Percentiles rank a stretch among this genome's conserved stretches.
These are phyloP conservation scores for Cyclargus thomasi DNA, from an alignment of 1,140 invertebrate genomes.

Conservation along the genomic window DNA sequence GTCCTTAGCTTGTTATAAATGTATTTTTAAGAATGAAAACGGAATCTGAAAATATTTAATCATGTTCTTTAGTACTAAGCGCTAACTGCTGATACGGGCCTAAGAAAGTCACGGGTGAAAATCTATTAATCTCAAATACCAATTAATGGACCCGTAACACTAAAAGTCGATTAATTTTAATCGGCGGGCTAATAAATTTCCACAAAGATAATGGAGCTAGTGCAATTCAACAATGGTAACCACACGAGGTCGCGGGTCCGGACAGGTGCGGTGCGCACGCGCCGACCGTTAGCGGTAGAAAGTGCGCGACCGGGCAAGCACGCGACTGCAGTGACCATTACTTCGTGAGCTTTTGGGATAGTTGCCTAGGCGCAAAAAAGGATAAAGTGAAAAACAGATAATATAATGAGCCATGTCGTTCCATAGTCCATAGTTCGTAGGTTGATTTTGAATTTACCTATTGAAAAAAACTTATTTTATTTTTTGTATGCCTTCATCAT, in stretches of 20 bases:
- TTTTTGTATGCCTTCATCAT: too few species aligned
- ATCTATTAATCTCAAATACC: conserved; percentile 14
- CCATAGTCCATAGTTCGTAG: too few species aligned
- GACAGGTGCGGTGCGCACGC: conserved; percentile 69
- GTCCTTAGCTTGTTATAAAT: too few species aligned
- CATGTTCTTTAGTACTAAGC: too few species aligned
- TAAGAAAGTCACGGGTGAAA: not conserved
- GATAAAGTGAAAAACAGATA: too few species aligned
- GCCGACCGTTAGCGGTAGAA: conserved; percentile 72
- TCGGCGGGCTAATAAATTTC: conserved; percentile 28
- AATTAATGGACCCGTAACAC: conserved; percentile 19
- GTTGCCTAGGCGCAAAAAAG: not conserved
- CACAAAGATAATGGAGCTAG: conserved; percentile 34
- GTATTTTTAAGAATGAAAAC: too few species aligned
- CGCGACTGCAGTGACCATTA: conserved; percentile 50
- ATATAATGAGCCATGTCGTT: too few species aligned
- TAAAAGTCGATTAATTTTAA: conserved; percentile 23
- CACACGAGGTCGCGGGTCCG: conserved; percentile 46
- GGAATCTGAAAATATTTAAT: too few species aligned
- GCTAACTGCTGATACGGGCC: too few species aligned
- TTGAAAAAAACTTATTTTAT: too few species aligned
- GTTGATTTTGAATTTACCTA: too few species aligned
- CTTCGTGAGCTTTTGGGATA: conserved; percentile 13
- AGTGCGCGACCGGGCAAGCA: conserved; percentile 68
- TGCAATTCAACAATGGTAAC: conserved; percentile 42